phyloP scores from a whole-genome alignment of 2,113 vertebrate species.

The Chrysemys picta region DNA sequence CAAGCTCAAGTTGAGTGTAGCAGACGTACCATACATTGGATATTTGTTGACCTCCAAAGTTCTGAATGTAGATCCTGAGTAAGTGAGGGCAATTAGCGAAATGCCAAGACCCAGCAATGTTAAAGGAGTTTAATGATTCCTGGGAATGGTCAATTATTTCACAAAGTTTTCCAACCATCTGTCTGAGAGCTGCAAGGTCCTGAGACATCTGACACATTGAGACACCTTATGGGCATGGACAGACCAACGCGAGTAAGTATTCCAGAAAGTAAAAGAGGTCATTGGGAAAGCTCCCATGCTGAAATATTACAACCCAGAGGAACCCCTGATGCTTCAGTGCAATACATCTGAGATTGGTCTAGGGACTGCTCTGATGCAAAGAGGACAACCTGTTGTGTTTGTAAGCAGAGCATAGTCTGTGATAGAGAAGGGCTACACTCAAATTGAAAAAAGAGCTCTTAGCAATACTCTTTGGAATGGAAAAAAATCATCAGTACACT shows the following conservation, averaged over 20 bases:
- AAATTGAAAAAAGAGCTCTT: background rate
- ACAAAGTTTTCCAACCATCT: background rate
- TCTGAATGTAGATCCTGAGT: background rate
- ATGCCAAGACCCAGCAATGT: background rate
- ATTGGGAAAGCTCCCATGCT: background rate
- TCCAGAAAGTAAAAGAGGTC: background rate
- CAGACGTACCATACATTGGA: background rate
- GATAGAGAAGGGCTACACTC: background rate
- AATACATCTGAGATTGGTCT: background rate
- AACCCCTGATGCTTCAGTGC: too few relatives aligned
- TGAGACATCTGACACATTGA: background rate
- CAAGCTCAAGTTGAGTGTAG: background rate
- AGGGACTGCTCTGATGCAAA: background rate
- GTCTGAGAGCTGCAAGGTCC: background rate
- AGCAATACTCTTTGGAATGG: background rate
- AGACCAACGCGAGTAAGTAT: background rate
- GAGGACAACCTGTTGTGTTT: background rate
- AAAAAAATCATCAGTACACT: background rate
- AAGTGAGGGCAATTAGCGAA: background rate
- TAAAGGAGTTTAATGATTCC: background rate
- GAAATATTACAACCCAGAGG: background rate
- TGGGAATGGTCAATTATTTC: background rate
- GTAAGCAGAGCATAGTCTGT: background rate
- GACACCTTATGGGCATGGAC: background rate
- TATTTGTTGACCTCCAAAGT: background rate